Base-by-base conservation (phyloP, 2,888 invertebrate species). In the Itoplectis maculator region DNA sequence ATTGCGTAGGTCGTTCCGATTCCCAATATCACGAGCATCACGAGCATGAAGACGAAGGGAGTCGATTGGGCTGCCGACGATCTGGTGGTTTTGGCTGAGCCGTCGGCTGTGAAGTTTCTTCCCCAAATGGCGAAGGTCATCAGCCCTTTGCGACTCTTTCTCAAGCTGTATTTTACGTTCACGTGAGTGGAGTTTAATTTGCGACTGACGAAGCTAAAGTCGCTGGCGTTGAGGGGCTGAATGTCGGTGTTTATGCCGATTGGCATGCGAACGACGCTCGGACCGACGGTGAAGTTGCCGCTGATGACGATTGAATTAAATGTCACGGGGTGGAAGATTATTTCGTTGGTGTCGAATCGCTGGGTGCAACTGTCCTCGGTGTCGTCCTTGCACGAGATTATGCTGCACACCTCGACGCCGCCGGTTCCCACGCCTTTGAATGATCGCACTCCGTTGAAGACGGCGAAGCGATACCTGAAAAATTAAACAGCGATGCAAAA, bases 71-170 rank as follows among this genome's bases (percentile, higher is more conserved):
- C 54, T 0, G 79, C 81, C 42, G 84, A 79, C 8, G 86, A 84
- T 42, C 15, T 49, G 13, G 75, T 51, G 37, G 84, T 85, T 45
- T 59, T 56, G 18, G 85, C 82, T 56, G 70, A n/a, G 0, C 86
- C 87, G 63, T 88, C 89, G 5, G 59, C 35, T 8, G 77, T 66
- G 69, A 89, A 89, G 73, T 89, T 86, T 81, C 90, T 80, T 7
- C 89, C 90, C 49, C 85, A 89, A 77, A 90, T 88, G 3, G 87
- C 87, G 68, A 90, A 90, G 0, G 88, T 85, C 68, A 89, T 82
- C 11, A 90, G 69, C 73, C 87, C 84, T 15, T 85, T 85, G 65
- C 78, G 85, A 13, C 87, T 66, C 65, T 83, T 74, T 9, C 29
- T 85, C 69, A 88, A 65, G 23, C 18, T 84, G 40, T 84, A 84